Percentiles rank a stretch among this genome's conserved stretches.
phyloP scores from a whole-genome alignment of 2,797 vertebrate genomes.

The Mycteria americana region DNA sequence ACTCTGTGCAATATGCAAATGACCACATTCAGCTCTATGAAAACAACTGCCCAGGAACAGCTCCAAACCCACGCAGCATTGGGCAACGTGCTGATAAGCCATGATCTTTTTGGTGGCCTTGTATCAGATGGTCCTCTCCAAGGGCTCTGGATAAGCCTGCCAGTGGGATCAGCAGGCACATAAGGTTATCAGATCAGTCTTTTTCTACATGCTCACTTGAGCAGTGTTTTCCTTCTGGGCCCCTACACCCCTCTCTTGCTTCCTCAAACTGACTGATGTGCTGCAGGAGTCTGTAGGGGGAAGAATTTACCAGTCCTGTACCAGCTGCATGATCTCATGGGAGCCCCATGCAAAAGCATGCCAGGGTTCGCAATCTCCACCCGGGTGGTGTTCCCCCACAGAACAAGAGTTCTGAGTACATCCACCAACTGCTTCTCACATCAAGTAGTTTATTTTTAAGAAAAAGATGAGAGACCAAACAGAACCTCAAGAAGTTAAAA shows the following conservation, averaged over 20 bases:
- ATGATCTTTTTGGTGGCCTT: background rate
- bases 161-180: background rate
- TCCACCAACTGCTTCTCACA: background rate
- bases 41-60: background rate
- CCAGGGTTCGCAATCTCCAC: background rate
- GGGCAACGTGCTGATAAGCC: background rate
- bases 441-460: background rate
- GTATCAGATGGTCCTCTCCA: background rate
- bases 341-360: background rate
- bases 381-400: rapidly evolving
- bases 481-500: background rate
- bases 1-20: background rate
- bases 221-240: background rate
- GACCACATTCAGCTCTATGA: background rate
- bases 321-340: background rate
- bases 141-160: background rate
- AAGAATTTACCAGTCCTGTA: background rate
- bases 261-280: background rate
- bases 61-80: background rate
- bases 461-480: background rate
- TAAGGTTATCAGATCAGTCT: background rate
- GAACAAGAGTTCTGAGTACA: background rate
- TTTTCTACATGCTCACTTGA: background rate
- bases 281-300: background rate
- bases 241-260: background rate